These are phyloP conservation scores for Petrocephalus microphthalmus DNA, from an alignment of 2,113 vertebrate species.

Conservation along the genomic window DNA sequence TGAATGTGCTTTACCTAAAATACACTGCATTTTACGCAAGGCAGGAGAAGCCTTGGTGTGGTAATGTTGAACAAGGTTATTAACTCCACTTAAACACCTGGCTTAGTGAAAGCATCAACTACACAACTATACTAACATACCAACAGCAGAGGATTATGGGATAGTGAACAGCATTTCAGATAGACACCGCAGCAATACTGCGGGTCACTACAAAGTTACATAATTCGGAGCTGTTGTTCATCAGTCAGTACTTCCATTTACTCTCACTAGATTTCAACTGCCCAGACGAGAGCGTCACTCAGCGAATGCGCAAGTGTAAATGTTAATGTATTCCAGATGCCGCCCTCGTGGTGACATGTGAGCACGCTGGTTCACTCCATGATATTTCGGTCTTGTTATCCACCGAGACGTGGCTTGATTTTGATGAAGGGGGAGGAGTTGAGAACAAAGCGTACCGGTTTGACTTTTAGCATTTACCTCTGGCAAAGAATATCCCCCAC, in stretches of 20 bases:
- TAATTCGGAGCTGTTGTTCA: neutral
- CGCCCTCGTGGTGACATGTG: neutral
- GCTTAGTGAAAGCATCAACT: neutral
- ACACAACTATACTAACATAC: neutral
- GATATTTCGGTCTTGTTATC: neutral
- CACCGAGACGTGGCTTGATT: neutral
- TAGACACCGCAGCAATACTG: neutral
- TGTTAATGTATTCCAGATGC: neutral
- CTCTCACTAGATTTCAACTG: neutral
- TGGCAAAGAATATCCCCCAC: neutral
- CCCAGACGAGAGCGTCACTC: neutral
- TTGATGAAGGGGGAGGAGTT: neutral
- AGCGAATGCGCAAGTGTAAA: constrained; percentile 2
- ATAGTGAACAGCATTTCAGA: neutral
- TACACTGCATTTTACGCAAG: neutral
- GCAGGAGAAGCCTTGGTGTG: neutral
- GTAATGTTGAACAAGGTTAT: neutral
- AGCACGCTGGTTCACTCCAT: neutral
- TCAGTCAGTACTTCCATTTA: neutral
- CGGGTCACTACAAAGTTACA: neutral
- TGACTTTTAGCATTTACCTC: neutral
- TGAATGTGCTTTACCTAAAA: neutral
- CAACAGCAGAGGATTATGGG: neutral
- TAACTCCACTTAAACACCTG: neutral
- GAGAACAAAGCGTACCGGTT: neutral